Conservation (phyloP, 2,113 vertebrate genomes). For the Cercocebus atys region DNA sequence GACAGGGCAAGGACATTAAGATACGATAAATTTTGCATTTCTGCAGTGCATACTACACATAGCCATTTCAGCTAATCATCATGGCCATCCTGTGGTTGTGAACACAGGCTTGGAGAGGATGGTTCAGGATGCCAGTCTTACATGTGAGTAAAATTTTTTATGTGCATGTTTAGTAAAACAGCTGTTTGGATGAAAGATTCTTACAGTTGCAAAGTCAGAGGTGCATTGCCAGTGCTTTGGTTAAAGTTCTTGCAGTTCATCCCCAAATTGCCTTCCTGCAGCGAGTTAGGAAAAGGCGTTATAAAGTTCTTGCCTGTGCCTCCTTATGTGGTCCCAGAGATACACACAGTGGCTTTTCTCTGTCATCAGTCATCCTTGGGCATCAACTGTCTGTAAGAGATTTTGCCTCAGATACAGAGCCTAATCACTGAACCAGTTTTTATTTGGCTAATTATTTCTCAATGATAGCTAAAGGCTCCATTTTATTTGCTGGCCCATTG, state of each 20-base stretch:
- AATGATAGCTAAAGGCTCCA: constrained; percentile 65
- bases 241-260: neutral
- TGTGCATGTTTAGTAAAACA: neutral
- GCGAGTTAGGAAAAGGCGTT: neutral
- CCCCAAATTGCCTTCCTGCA: neutral
- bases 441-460: constrained; percentile 73
- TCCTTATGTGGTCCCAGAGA: neutral
- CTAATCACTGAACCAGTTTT: constrained; percentile 66
- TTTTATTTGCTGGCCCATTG: constrained; percentile 64
- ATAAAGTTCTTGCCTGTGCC: neutral
- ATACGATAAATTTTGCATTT: neutral
- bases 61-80: no score
- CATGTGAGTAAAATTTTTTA: neutral
- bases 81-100: fast-evolving
- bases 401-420: constrained; percentile 48
- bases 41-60: fast-evolving
- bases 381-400: constrained; percentile 14
- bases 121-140: neutral
- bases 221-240: neutral
- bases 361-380: constrained; percentile 21
- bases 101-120: neutral
- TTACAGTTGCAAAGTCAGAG: neutral
- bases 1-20: neutral
- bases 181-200: neutral
- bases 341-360: neutral